Evolutionary conservation across 2,113 vertebrate genomes (phyloP), one percentile per base, ranked within the genome.

Genomic region (Dendropsophus ebraccatus): DNA sequence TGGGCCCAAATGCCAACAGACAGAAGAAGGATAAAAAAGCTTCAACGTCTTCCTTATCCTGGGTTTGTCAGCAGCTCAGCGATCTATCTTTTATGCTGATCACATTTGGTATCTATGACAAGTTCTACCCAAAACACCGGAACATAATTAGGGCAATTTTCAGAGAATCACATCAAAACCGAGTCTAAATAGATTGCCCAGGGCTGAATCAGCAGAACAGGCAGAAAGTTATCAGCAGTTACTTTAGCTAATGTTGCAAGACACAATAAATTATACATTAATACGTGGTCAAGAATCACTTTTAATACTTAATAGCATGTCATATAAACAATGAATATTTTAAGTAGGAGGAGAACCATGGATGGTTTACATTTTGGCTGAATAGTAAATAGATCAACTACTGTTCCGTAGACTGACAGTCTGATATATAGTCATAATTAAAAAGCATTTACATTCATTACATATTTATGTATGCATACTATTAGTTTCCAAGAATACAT

Each of bases 281-380:
- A 86, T 86, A 73, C 81, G 85, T 74, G 77, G 85, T 86, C 67
- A 86, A 73, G 65, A 81, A 81, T 86, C 50, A 86, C 54, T 81
- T 86, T 81, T 86, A 86, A 81, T 86, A 62, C 78, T 86, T 86
- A 86, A 74, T 81, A 73, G 77, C 35, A 87, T 81, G 84, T 87
- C 85, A 87, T 87, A 62, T 81, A 87, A 87, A 84, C 56, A 84
- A 87, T 87, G 49, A 81, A 87, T 87, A 87, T 87, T 87, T 87
- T 50, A 87, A 81, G 47, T 28, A 87, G 84, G 56, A 77, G 76
- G 73, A 86, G 79, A 52, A 50, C 47, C 11, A 25, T 45, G 41
- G 65, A 86, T 79, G 45, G 37, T 60, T 56, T 37, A 73, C 85
- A 73, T 86, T 54, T 80, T 16, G 58, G 62, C 7, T 58, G 14